phyloP scores from a whole-genome alignment of 2,888 invertebrate species.

The Sinopyrophorus schimmeli region DNA sequence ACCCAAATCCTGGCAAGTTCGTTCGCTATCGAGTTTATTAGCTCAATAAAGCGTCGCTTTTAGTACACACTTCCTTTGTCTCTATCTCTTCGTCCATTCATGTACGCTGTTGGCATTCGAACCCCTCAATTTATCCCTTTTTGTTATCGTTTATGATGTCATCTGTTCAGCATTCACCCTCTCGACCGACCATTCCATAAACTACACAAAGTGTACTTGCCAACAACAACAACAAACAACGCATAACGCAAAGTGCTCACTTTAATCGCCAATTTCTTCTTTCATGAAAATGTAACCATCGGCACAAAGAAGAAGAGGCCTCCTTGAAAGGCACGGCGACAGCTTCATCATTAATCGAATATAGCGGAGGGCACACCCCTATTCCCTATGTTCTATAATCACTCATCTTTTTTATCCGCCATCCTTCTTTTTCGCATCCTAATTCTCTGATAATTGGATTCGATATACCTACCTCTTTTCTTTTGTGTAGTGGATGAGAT shows the following conservation, averaged over 20 bases:
- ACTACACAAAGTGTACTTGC: neutral
- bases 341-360: slow-evolving; percentile 28
- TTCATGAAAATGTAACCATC: slow-evolving; percentile 1
- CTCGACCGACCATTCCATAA: neutral
- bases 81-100: slow-evolving; percentile 18
- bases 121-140: slow-evolving; percentile 24
- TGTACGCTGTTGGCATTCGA: slow-evolving; percentile 24
- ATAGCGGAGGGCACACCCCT: slow-evolving; percentile 23
- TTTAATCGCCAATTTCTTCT: neutral
- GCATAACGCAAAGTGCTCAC: neutral
- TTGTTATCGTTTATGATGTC: slow-evolving; percentile 23
- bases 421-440: slow-evolving; percentile 14
- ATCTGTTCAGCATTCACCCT: slow-evolving; percentile 6
- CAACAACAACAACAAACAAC: neutral
- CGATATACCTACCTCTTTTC: too few species aligned
- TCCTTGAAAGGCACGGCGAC: slow-evolving; percentile 18
- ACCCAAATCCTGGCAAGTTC: slow-evolving; percentile 17
- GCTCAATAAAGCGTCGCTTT: slow-evolving; percentile 36
- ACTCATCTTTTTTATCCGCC: slow-evolving; percentile 21
- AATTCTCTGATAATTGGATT: slow-evolving; percentile 18
- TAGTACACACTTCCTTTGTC: slow-evolving; percentile 31
- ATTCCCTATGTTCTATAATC: slow-evolving; percentile 25
- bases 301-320: slow-evolving; percentile 5
- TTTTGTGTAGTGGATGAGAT: too few species aligned
- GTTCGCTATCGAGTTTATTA: slow-evolving; percentile 34